phyloP scores from a whole-genome alignment of 2,888 invertebrate genomes.

The Drosophila seclusa region DNA sequence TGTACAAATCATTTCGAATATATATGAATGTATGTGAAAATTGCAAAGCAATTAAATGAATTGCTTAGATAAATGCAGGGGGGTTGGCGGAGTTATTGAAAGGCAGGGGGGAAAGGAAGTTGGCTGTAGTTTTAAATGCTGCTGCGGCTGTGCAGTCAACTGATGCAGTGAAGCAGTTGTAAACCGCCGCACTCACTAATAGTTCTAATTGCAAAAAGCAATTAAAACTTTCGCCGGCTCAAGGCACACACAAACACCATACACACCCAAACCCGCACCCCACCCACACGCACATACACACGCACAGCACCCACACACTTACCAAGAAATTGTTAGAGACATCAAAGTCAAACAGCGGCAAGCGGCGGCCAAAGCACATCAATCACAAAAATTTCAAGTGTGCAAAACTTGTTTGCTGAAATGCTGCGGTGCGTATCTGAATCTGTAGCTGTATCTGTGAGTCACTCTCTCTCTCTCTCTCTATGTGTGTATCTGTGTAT shows the following conservation, averaged over 20 bases:
- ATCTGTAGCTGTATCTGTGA: slow-evolving; percentile 39
- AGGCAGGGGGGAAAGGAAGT: background rate
- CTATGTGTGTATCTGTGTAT: background rate
- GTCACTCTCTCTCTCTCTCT: background rate
- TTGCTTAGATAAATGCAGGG: slow-evolving; percentile 59
- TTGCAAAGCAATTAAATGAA: slow-evolving; percentile 78
- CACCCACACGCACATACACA: slow-evolving; percentile 11
- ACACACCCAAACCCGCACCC: slow-evolving; percentile 1
- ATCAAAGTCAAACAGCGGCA: slow-evolving; percentile 74
- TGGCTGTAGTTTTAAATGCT: slow-evolving; percentile 42
- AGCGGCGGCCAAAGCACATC: slow-evolving; percentile 70
- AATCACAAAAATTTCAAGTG: slow-evolving; percentile 79
- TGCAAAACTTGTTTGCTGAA: slow-evolving; percentile 75
- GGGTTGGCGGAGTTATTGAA: background rate
- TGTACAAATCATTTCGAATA: slow-evolving; percentile 32
- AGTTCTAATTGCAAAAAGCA: slow-evolving; percentile 81
- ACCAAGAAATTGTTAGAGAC: slow-evolving; percentile 55
- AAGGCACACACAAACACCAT: slow-evolving; percentile 59
- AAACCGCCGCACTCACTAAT: slow-evolving; percentile 74
- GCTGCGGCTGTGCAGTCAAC: slow-evolving; percentile 76
- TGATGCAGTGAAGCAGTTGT: slow-evolving; percentile 71
- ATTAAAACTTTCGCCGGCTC: slow-evolving; percentile 78
- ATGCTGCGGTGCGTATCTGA: slow-evolving; percentile 66
- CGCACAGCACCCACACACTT: background rate
- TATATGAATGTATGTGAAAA: slow-evolving; percentile 57